Percentiles rank a stretch among this genome's conserved stretches.
phyloP scores from a whole-genome alignment of 92 coral and sea anemone genomes.

The Phenganax marumi region DNA sequence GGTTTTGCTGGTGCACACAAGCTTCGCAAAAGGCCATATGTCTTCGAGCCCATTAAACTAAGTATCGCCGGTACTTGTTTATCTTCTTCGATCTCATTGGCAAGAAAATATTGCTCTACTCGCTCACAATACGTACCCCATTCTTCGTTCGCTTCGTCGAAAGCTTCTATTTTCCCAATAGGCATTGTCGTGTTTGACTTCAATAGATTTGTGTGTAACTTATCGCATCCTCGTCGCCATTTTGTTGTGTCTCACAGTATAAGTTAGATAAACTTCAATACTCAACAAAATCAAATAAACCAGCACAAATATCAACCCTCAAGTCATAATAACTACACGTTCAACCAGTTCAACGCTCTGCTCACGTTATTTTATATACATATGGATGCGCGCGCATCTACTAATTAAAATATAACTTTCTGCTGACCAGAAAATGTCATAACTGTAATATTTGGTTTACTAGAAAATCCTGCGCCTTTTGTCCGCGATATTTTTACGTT shows the following conservation, averaged over 20 bases:
- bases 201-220: not conserved
- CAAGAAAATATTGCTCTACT: slow-evolving; percentile 43
- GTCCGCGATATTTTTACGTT: too few species aligned
- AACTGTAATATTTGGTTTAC: too few species aligned
- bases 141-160: slow-evolving; percentile 44
- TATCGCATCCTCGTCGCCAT: slow-evolving; percentile 21
- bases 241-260: slow-evolving; percentile 2
- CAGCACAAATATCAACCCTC: too few species aligned
- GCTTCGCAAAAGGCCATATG: slow-evolving; percentile 45
- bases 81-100: slow-evolving; percentile 33
- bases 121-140: slow-evolving; percentile 51
- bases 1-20: slow-evolving; percentile 53
- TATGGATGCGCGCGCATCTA: too few species aligned
- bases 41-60: slow-evolving; percentile 55
- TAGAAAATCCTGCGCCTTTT: too few species aligned
- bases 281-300: too few species aligned
- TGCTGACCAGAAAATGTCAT: too few species aligned
- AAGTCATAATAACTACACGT: too few species aligned
- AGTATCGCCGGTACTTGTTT: slow-evolving; percentile 41
- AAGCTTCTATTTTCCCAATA: slow-evolving; percentile 47
- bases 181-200: slow-evolving; percentile 21
- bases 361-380: too few species aligned
- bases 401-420: too few species aligned
- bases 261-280: too few species aligned
- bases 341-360: too few species aligned